phyloP scores from a whole-genome alignment of 2,797 vertebrate species.

The Benthosema pterotum region DNA sequence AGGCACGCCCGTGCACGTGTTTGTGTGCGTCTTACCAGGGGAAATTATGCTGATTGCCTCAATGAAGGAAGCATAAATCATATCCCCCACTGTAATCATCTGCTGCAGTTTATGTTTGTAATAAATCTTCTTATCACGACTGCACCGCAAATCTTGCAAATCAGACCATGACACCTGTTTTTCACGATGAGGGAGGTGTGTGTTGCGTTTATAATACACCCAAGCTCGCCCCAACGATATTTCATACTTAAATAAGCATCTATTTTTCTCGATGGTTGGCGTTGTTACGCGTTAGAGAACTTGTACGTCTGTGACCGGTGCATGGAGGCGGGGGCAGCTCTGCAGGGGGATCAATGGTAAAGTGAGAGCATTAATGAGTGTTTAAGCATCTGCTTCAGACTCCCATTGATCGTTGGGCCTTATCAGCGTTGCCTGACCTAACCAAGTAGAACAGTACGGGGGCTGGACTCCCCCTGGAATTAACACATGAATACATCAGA shows the following conservation, averaged over 20 bases:
- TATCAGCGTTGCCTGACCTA: conserved; percentile 43
- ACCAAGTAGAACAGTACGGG: conserved; percentile 43
- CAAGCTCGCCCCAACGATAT: conserved; percentile 51
- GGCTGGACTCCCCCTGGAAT: conserved; percentile 42
- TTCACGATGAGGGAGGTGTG: conserved; percentile 33
- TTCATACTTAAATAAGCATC: conserved; percentile 64
- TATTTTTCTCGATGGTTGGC: conserved; percentile 55
- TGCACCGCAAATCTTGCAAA: conserved; percentile 54
- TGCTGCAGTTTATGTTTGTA: conserved; percentile 63
- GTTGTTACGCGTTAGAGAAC: conserved; percentile 35
- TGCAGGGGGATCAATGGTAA: conserved; percentile 51
- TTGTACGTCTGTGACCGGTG: conserved; percentile 37
- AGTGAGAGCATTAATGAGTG: conserved; percentile 70
- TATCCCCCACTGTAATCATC: conserved; percentile 65
- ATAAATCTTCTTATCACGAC: conserved; percentile 69
- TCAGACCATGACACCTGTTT: conserved; percentile 62
- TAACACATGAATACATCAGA: conserved; percentile 44
- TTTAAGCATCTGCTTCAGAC: conserved; percentile 64
- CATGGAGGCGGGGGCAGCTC: conserved; percentile 49
- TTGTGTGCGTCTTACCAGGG: conserved; percentile 48
- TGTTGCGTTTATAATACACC: conserved; percentile 35
- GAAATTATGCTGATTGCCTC: conserved; percentile 75
- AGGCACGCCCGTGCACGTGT: conserved; percentile 27
- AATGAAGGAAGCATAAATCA: conserved; percentile 74
- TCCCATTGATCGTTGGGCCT: conserved; percentile 60